Base-by-base conservation (phyloP, 1,140 invertebrate genomes). In the Ips nitidus region DNA sequence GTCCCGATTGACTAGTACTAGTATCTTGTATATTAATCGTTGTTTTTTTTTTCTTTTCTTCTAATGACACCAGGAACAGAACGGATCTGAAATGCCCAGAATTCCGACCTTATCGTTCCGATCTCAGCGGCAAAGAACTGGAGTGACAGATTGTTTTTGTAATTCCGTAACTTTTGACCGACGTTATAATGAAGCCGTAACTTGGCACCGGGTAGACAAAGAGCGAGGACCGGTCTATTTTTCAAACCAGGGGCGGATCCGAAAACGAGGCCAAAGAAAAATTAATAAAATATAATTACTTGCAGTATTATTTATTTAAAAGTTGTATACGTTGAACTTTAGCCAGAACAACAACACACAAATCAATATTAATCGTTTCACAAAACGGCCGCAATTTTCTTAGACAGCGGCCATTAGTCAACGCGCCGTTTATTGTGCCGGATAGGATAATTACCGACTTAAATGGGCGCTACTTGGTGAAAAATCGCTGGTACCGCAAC, bases 111-210 rank as follows among this genome's bases (percentile, higher is more conserved):
- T 67, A 67, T 67, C 65, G 22, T 67, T 52, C 43, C 4, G 65
- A 67, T 67, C 65, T 67, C 43, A 22, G 39, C 42, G 56, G 22
- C 37, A 45, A 67, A 41, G 65, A 67, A 59, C 40, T 50, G 64
- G 59, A 67, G 65, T 67, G 65, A 67, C 65, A 67, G 65, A 67
- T 67, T 59, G 56, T 64, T 67, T 67, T 67, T 55, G 38, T 52
- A 58, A 47, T 66, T 66, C 57, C 64, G 3, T 66, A 66, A 66
- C 64, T 22, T 66, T 66, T 66, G 64, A 66, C 62, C 64, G 64
- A 58, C 64, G 64, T 22, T 57, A 57, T 56, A 66, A 66, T 66
- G 64, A 57, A 57, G 64, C 37, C 41, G 50, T 66, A 66, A 66
- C 64, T 66, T 57, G 37, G 59, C 22, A 22, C 22, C 45, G 45